Evolutionary conservation across 2,113 vertebrate genomes (phyloP).

Genomic region (Neodon shergylaensis): DNA sequence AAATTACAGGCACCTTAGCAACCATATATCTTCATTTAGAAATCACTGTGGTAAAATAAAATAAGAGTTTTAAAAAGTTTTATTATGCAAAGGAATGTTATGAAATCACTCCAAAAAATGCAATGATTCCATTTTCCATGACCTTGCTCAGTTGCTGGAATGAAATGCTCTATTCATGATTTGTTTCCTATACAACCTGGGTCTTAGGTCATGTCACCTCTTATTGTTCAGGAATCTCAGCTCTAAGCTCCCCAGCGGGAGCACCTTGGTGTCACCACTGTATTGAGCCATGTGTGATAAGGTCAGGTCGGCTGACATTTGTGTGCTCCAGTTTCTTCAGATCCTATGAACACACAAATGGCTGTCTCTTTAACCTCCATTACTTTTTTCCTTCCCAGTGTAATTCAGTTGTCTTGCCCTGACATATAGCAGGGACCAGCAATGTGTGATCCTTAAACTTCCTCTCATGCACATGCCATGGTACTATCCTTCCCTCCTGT

Average conservation of each 20-base stretch:
- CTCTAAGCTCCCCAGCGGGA: conserved; percentile 49
- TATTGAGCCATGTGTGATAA: conserved; percentile 64
- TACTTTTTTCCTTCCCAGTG: conserved; percentile 59
- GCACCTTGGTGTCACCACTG: conserved; percentile 51
- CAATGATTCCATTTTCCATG: background rate
- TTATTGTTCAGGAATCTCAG: conserved; percentile 1
- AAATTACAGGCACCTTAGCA: conserved; percentile 45
- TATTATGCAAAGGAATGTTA: conserved; percentile 3
- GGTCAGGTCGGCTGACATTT: conserved; percentile 57
- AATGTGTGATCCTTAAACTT: conserved; percentile 45
- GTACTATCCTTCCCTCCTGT: conserved; percentile 46
- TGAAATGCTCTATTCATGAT: background rate
- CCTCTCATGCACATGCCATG: conserved; percentile 15
- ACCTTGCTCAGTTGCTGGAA: background rate
- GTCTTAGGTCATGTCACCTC: background rate
- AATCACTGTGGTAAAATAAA: conserved; percentile 10
- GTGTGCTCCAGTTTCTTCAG: conserved; percentile 47
- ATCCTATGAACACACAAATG: conserved; percentile 40
- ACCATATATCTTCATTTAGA: conserved; percentile 50
- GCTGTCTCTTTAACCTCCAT: conserved; percentile 33
- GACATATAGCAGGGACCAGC: conserved; percentile 31
- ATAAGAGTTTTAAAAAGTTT: background rate
- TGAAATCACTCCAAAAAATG: background rate
- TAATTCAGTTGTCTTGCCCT: conserved; percentile 66
- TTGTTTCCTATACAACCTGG: background rate